Percentiles rank a stretch among this genome's conserved stretches.
Evolutionary conservation across 1,140 invertebrate species (phyloP).

Genomic region (Paraescarpia echinospica): DNA sequence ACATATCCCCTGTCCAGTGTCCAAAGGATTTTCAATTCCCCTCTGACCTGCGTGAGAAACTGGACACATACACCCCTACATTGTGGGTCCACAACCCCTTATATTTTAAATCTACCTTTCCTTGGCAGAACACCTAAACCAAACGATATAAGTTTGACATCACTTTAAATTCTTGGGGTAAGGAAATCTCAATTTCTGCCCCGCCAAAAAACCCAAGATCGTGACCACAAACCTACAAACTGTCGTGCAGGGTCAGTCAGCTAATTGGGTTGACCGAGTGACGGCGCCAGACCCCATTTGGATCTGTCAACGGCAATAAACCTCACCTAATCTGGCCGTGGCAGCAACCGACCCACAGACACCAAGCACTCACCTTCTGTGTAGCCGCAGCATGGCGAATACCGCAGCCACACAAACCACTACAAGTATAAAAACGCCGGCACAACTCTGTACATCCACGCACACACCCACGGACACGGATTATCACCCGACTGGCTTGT

Average conservation of each 20-base stretch:
- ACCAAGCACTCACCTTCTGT: not conserved
- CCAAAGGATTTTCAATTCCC: not conserved
- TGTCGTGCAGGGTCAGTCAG: not conserved
- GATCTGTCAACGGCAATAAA: not conserved
- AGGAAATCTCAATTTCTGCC: no score
- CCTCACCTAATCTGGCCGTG: not conserved
- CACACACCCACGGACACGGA: not conserved
- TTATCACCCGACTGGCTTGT: not conserved
- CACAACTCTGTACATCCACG: not conserved
- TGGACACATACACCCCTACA: not conserved
- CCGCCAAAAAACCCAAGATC: not conserved
- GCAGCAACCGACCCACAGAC: not conserved
- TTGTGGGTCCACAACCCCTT: not conserved
- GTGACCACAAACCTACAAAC: not conserved
- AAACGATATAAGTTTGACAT: no score
- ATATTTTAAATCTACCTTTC: no score
- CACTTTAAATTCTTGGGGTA: no score
- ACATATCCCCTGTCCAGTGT: not conserved
- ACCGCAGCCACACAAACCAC: not conserved
- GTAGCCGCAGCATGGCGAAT: not conserved
- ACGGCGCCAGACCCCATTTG: not conserved
- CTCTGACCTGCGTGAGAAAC: no score
- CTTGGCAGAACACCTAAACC: no score
- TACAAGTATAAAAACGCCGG: not conserved
- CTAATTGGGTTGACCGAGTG: not conserved